Conservation (phyloP, 2,113 vertebrate genomes). For the Atherinomorus stipes region DNA sequence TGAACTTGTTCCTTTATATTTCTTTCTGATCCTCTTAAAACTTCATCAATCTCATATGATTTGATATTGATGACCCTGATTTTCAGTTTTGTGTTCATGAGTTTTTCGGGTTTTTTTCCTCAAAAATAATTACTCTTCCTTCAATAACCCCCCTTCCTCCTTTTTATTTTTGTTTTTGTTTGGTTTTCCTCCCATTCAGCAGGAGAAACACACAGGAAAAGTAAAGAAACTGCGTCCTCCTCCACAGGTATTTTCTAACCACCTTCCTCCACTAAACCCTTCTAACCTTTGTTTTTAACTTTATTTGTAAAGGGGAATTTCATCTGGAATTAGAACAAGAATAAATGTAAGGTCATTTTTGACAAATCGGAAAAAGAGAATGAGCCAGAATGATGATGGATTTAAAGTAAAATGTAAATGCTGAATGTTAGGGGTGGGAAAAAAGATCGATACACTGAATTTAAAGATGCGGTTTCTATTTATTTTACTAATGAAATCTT, state of each 20-base stretch:
- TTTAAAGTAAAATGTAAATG: no score
- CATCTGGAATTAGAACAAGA: neutral
- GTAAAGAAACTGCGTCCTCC: conserved; percentile 85
- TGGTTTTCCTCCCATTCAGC: conserved; percentile 78
- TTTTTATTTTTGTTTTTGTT: neutral
- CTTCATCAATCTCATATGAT: neutral
- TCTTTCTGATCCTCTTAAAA: no score
- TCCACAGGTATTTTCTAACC: conserved; percentile 90
- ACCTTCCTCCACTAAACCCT: conserved; percentile 29
- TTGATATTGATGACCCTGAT: conserved; percentile 32
- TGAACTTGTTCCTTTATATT: no score
- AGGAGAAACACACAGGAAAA: conserved; percentile 91
- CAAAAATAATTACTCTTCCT: conserved; percentile 42
- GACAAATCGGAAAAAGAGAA: no score
- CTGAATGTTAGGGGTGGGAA: no score
- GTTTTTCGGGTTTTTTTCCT: conserved; percentile 30
- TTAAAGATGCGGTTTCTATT: no score
- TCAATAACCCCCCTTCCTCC: conserved; percentile 76
- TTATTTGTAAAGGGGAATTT: conserved; percentile 1
- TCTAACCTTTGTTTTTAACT: conserved; percentile 22
- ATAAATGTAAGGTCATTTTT: no score
- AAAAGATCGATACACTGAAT: no score
- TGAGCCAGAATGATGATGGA: no score
- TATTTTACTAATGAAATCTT: no score
- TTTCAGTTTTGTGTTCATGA: conserved; percentile 36